phyloP scores from a whole-genome alignment of 2,888 invertebrate genomes.

The Apodemia hepburni region DNA sequence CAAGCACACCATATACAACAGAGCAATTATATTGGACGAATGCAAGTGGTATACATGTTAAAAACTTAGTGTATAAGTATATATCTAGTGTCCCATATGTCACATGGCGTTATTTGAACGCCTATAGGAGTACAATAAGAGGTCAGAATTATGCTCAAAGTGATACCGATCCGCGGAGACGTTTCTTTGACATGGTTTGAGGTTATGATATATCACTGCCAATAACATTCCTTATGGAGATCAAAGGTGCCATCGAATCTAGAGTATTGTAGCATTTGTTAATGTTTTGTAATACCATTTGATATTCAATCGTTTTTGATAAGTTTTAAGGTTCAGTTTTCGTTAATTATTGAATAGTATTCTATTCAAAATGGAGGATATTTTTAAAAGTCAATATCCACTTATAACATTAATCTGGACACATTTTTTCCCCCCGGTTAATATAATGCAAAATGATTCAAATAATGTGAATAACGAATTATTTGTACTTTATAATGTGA shows the following conservation, averaged over 20 bases:
- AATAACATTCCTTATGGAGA: constrained; percentile 57
- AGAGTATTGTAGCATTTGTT: constrained; percentile 30
- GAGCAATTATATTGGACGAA: constrained; percentile 35
- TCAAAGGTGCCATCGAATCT: constrained; percentile 51
- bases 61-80: constrained; percentile 62
- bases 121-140: constrained; percentile 37
- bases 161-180: constrained; percentile 40
- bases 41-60: constrained; percentile 44
- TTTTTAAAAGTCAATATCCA: too few species aligned
- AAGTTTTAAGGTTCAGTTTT: too few species aligned
- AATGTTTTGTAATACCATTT: neutral
- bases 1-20: constrained; percentile 28
- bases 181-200: constrained; percentile 44
- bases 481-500: too few species aligned
- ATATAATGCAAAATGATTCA: too few species aligned
- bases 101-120: constrained; percentile 32
- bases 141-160: constrained; percentile 63
- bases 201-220: constrained; percentile 56
- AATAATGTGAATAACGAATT: too few species aligned
- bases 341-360: too few species aligned
- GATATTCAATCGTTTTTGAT: neutral
- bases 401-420: too few species aligned
- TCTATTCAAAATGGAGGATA: too few species aligned
- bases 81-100: constrained; percentile 48
- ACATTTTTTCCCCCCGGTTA: too few species aligned